Percentiles rank a stretch among this genome's conserved stretches.
phyloP scores from a whole-genome alignment of 2,113 vertebrate genomes.

The Beaufortia kweichowensis region DNA sequence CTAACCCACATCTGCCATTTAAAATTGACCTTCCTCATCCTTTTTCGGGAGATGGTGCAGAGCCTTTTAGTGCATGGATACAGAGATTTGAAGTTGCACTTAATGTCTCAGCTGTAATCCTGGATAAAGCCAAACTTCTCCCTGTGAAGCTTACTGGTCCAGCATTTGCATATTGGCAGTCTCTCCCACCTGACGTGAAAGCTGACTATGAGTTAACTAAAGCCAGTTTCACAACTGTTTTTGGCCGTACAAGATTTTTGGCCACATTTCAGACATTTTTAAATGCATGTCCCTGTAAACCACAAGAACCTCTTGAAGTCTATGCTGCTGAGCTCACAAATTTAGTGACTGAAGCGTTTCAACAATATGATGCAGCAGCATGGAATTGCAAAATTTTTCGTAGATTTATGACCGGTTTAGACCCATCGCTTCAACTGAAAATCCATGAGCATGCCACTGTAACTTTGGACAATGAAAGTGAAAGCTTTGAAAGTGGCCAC shows the following conservation, averaged over 20 bases:
- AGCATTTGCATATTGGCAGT: conserved; percentile 17
- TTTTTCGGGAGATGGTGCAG: background rate
- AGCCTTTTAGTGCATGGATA: conserved; percentile 9
- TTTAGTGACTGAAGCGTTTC: background rate
- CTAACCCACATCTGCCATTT: background rate
- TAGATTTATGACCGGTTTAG: background rate
- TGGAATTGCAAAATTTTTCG: background rate
- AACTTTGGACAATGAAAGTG: background rate
- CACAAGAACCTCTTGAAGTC: background rate
- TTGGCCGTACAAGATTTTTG: conserved; percentile 3
- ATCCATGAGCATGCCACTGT: background rate
- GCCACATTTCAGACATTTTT: background rate
- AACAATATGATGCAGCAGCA: background rate
- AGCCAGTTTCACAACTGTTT: background rate
- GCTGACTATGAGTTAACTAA: background rate
- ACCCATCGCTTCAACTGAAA: background rate
- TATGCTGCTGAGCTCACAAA: conserved; percentile 16
- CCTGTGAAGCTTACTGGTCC: background rate
- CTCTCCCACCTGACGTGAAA: background rate
- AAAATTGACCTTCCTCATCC: conserved; percentile 13
- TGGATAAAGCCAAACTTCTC: background rate
- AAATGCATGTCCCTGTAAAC: background rate
- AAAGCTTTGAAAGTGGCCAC: background rate
- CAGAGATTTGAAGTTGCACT: conserved; percentile 20
- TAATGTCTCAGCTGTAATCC: background rate